Evolutionary conservation across 2,113 vertebrate genomes (phyloP).

Genomic region (Eublepharis macularius): DNA sequence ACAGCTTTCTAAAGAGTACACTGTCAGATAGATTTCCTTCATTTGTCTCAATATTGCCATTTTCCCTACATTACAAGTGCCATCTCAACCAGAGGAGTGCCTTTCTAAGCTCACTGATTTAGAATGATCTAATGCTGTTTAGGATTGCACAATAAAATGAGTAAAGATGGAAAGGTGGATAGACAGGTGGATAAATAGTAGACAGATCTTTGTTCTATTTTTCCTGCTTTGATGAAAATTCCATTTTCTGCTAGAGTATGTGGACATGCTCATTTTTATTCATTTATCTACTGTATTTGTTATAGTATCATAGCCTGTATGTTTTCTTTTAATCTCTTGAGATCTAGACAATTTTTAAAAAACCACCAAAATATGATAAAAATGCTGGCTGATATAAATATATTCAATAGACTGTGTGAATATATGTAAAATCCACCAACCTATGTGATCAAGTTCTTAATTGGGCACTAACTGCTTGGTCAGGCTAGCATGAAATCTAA

Average conservation of each 20-base stretch:
- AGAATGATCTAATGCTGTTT: no score
- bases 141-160: no score
- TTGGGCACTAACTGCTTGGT: not conserved
- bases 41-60: not conserved
- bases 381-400: not conserved
- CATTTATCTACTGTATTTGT: not conserved
- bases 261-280: not conserved
- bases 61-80: not conserved
- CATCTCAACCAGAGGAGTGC: no score
- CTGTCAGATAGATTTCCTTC: not conserved
- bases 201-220: not conserved
- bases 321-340: conserved; percentile 4
- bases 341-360: conserved; percentile 20
- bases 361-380: conserved; percentile 17
- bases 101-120: no score
- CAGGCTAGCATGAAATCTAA: conserved; percentile 33
- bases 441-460: conserved; percentile 18
- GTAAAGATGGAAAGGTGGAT: no score
- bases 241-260: not conserved
- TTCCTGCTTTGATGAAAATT: conserved; percentile 13
- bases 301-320: conserved; percentile 6
- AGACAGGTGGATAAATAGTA: no score
- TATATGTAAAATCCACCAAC: conserved; percentile 37
- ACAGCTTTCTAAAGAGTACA: not conserved
- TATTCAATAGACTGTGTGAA: not conserved